Evolutionary conservation across 2,888 invertebrate genomes (phyloP), one percentile per base, ranked within the genome.

Genomic region (Rhagonycha fulva): DNA sequence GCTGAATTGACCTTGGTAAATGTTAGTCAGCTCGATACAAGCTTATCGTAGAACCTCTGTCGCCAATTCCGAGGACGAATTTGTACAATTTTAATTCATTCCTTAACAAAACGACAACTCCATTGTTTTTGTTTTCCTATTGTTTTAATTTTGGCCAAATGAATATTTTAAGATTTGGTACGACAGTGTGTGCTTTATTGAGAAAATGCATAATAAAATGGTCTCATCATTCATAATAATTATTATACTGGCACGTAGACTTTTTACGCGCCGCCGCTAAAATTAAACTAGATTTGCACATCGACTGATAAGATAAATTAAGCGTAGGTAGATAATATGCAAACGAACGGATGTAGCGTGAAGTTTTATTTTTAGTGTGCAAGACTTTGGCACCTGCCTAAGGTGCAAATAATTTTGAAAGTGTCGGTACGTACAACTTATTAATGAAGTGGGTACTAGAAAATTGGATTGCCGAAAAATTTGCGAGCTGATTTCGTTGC

Each of bases 1-100:
- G 70, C 26, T 76, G 47, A n/a, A 47, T 47, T 47, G 76, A 76
- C 76, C 76, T 76, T 76, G 76, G 23, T 66, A 73, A 70, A 76
- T 68, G 71, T 76, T 76, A 74, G 76, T 76, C 76, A 74, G 74
- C 74, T 32, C 71, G 47, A 67, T 61, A 47, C 68, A 61, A 32
- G 30, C 62, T 30, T 76, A 72, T 71, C 70, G 74, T 74, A 76
- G 76, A 76, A 76, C 71, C 76, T 73, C 68, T 76, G 76, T 74
- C 74, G 73, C 76, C 76, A 62, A 61, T 76, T 76, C 74, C 73
- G 76, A 76, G 76, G 76, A 63, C 74, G 66, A 71, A 71, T 76
- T 76, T 73, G 73, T 62, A 72, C 70, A 61, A 67, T 72, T 71
- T 75, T 70, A 70, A 74, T 74, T 74, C 74, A 70, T 70, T 70